These are phyloP conservation scores for Bradysia coprophila DNA, from an alignment of 1,140 invertebrate genomes.

Conservation along the genomic window DNA sequence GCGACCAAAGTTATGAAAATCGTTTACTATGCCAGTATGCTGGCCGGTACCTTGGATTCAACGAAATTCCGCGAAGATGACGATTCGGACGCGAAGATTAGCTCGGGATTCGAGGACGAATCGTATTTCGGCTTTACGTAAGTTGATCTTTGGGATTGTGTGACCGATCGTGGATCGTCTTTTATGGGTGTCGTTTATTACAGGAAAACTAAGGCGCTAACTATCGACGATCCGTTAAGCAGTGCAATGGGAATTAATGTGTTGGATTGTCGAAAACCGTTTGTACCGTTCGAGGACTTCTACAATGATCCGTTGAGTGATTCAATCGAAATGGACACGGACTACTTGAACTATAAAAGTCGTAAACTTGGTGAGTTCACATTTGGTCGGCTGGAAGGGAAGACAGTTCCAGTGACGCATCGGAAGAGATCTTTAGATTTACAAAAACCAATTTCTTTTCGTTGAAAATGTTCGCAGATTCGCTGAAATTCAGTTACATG, in stretches of 20 bases:
- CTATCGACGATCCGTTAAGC: conserved; percentile 33
- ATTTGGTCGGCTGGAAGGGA: not conserved
- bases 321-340: conserved; percentile 79
- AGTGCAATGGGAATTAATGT: conserved; percentile 47
- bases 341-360: conserved; percentile 74
- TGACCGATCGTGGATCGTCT: no score
- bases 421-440: no score
- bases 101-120: conserved; percentile 6
- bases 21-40: conserved; percentile 75
- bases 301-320: conserved; percentile 88
- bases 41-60: conserved; percentile 58
- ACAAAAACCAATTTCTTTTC: no score
- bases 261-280: conserved; percentile 63
- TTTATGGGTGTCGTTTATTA: no score
- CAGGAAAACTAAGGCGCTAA: conserved; percentile 24
- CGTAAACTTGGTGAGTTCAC: not conserved
- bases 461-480: not conserved
- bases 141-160: no score
- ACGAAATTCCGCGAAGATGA: conserved; percentile 33
- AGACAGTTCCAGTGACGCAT: no score
- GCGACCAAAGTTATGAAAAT: conserved; percentile 77
- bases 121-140: conserved; percentile 13
- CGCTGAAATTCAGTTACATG: conserved; percentile 74
- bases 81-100: conserved; percentile 10
- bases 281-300: conserved; percentile 73